phyloP scores from a whole-genome alignment of 1,140 invertebrate species.

The Brachionus asplanchnoidis region DNA sequence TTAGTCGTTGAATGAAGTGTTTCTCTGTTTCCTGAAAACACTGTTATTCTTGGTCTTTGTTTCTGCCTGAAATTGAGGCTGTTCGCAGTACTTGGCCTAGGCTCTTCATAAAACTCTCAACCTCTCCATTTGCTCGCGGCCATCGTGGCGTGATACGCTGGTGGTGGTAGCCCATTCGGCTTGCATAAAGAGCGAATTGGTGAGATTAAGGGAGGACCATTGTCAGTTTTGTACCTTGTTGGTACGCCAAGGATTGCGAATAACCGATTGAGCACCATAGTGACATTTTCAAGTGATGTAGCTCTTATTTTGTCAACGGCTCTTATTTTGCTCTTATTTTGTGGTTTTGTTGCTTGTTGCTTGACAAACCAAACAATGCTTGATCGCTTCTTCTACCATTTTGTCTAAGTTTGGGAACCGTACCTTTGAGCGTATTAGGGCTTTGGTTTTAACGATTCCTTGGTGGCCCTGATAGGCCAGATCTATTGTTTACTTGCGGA shows the following conservation, averaged over 20 bases:
- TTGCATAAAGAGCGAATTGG: background rate
- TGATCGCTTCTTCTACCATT: background rate
- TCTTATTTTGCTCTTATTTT: too few species aligned
- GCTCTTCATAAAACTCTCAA: conserved; percentile 41
- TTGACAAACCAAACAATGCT: background rate
- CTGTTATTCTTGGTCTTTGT: background rate
- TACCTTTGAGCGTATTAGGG: background rate
- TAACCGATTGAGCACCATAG: background rate
- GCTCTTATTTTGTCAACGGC: background rate
- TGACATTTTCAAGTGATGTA: background rate
- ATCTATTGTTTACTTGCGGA: background rate
- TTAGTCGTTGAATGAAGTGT: background rate
- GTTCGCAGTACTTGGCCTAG: conserved; percentile 1
- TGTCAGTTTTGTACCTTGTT: background rate
- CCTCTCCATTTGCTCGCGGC: conserved; percentile 43
- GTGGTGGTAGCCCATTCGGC: conserved; percentile 40
- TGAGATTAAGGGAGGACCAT: too few species aligned
- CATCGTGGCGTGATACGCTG: conserved; percentile 42
- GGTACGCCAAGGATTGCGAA: conserved; percentile 44
- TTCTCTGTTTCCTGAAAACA: background rate
- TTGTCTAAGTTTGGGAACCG: background rate
- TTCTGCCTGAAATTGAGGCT: background rate
- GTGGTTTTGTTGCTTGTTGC: background rate
- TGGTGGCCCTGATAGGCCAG: background rate
- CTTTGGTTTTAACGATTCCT: background rate